phyloP scores from a whole-genome alignment of 92 coral and sea anemone species.

The Zoanthus gigantus region DNA sequence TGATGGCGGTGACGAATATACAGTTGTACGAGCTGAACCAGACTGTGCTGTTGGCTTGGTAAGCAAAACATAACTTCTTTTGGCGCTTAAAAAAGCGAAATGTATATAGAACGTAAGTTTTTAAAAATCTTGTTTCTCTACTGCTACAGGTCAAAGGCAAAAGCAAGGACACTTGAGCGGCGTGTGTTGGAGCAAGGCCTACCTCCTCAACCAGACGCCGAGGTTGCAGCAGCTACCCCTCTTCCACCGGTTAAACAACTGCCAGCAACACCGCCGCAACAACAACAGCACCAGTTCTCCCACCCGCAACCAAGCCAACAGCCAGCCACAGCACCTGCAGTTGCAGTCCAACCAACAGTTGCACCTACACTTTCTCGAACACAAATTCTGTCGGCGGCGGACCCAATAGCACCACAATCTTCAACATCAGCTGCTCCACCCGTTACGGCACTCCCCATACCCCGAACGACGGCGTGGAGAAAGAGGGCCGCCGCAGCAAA shows the following conservation, averaged over 20 bases:
- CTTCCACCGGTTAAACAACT: slow-evolving; percentile 45
- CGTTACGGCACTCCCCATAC: background rate
- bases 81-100: background rate
- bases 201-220: slow-evolving; percentile 10
- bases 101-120: background rate
- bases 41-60: slow-evolving; percentile 30
- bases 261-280: slow-evolving; percentile 41
- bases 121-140: background rate
- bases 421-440: background rate
- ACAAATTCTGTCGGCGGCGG: background rate
- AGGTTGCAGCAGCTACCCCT: slow-evolving; percentile 29
- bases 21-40: slow-evolving; percentile 57
- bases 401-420: background rate
- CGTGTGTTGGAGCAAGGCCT: slow-evolving; percentile 59
- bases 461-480: slow-evolving; percentile 17
- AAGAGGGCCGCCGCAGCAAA: slow-evolving; percentile 13
- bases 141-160: slow-evolving; percentile 12
- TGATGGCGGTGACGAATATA: slow-evolving; percentile 37
- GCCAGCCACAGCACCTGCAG: background rate
- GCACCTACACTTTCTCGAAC: background rate
- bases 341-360: background rate
- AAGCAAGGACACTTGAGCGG: slow-evolving; percentile 39
- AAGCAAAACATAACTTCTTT: background rate
- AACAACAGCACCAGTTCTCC: background rate
- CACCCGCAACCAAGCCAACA: background rate